Conservation (phyloP, 2,113 vertebrate species). For the Leptocoma aspasia region DNA sequence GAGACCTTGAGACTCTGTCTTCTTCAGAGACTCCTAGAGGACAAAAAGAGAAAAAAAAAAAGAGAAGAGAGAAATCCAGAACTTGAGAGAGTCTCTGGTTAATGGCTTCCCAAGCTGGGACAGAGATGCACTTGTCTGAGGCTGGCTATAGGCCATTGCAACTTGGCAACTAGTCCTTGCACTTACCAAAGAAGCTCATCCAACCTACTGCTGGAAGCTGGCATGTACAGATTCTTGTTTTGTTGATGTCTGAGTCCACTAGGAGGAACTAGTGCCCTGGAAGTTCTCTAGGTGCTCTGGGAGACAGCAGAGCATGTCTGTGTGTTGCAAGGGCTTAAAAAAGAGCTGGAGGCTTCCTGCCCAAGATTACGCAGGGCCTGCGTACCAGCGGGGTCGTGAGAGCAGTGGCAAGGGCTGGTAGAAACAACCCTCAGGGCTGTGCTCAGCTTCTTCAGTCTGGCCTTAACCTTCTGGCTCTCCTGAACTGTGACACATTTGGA, state of each 20-base stretch:
- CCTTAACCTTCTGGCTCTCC: background rate
- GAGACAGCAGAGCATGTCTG: background rate
- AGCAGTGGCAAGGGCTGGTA: background rate
- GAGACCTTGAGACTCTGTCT: background rate
- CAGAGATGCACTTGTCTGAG: background rate
- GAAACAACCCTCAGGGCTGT: background rate
- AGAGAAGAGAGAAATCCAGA: background rate
- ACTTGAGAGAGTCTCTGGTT: background rate
- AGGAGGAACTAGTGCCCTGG: background rate
- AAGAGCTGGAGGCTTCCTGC: background rate
- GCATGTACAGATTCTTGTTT: background rate
- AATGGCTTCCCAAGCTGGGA: background rate
- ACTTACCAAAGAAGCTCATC: background rate
- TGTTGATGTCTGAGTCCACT: background rate
- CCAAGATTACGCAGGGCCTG: background rate
- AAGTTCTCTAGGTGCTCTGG: background rate
- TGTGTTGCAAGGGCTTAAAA: background rate
- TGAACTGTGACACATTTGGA: background rate
- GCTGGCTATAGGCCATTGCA: background rate
- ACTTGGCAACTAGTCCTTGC: background rate
- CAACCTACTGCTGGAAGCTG: background rate
- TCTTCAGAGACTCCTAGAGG: background rate
- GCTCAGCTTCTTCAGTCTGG: background rate
- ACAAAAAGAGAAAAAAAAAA: background rate
- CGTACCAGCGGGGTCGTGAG: fast-evolving